phyloP scores from a whole-genome alignment of 2,797 vertebrate species.

The Florisuga fusca region DNA sequence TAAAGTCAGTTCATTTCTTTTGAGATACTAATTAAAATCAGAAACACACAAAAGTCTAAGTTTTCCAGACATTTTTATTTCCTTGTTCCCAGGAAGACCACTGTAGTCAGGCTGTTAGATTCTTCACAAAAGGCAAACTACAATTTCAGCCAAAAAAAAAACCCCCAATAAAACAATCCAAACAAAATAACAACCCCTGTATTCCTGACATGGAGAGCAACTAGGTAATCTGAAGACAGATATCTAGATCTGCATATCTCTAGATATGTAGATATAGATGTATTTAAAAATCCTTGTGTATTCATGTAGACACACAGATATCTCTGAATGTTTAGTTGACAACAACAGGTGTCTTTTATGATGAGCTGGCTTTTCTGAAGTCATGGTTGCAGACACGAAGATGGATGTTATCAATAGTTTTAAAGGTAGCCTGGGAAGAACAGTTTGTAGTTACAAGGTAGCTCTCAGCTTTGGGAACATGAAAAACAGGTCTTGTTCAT shows the following conservation, averaged over 20 bases:
- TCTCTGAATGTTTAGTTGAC: not conserved
- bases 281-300: not conserved
- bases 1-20: not conserved
- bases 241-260: not conserved
- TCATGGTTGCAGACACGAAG: not conserved
- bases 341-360: not conserved
- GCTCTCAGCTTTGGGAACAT: not conserved
- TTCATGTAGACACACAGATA: too few species aligned
- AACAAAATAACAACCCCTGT: fast-evolving
- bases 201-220: not conserved
- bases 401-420: not conserved
- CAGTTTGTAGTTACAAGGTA: not conserved
- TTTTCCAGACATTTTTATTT: not conserved
- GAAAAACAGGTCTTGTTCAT: not conserved
- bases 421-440: not conserved
- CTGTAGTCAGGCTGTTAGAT: not conserved
- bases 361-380: not conserved
- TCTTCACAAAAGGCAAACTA: not conserved
- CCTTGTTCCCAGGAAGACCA: not conserved
- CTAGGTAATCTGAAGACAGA: not conserved
- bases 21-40: not conserved
- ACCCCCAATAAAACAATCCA: not conserved
- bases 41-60: not conserved
- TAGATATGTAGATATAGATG: not conserved
- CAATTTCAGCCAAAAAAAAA: not conserved